phyloP scores from a whole-genome alignment of 2,888 invertebrate genomes.

The Acleris holmiana region DNA sequence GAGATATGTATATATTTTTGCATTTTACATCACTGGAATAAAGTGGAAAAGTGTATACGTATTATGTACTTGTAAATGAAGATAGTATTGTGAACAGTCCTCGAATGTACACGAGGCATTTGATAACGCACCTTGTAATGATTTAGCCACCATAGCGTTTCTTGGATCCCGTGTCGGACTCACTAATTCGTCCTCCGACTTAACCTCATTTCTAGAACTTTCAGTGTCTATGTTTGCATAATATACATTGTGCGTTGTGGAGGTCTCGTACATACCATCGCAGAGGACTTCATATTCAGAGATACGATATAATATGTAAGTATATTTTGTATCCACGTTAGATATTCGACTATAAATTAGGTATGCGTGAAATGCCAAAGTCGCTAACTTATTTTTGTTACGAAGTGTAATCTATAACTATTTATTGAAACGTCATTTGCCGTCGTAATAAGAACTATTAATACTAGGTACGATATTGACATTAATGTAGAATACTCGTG shows the following conservation, averaged over 20 bases:
- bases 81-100: constrained; percentile 43
- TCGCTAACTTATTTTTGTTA: constrained; percentile 73
- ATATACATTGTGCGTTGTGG: constrained; percentile 51
- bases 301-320: constrained; percentile 74
- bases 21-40: background rate
- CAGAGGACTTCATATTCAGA: constrained; percentile 65
- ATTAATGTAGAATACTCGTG: constrained; percentile 53
- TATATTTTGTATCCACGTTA: constrained; percentile 71
- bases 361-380: constrained; percentile 64
- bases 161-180: constrained; percentile 44
- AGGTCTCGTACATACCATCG: constrained; percentile 47
- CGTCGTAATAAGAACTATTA: constrained; percentile 48
- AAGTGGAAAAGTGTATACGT: constrained; percentile 23
- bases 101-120: constrained; percentile 65
- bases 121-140: constrained; percentile 61
- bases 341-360: constrained; percentile 62
- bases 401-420: constrained; percentile 46
- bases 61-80: constrained; percentile 34
- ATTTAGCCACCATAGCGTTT: constrained; percentile 62
- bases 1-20: too few relatives aligned
- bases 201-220: constrained; percentile 60
- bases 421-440: constrained; percentile 47
- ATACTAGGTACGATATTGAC: constrained; percentile 50
- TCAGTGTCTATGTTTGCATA: constrained; percentile 76
- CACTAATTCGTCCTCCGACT: constrained; percentile 50